Evolutionary conservation across 1,140 invertebrate genomes (phyloP), one percentile per base, ranked within the genome.

Genomic region (Grapholita molesta): DNA sequence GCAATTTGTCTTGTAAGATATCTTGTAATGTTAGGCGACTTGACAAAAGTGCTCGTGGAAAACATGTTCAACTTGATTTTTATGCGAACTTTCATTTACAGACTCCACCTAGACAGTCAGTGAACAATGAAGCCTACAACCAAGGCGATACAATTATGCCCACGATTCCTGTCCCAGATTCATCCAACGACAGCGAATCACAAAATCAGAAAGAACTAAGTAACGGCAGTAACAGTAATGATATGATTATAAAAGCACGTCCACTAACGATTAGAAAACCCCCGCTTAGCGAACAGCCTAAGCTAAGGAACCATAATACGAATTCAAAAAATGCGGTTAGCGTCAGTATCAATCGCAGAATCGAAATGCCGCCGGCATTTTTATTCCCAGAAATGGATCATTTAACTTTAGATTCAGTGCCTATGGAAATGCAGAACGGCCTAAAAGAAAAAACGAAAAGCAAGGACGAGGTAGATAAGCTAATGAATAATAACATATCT

Each of bases 351-450:
- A 96, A 95, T 78, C 92, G 95, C 65, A 91, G 95, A 52, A 97
- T 95, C 76, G 96, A 97, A 88, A 96, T 97, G 95, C 96, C 96
- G 32, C 96, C 96, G 15, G 94, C 95, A 18, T 96, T 96, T 83
- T 91, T 96, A 38, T 97, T 96, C 85, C 95, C 95, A 21, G 96
- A 97, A 89, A 95, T 94, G 78, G 95, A 95, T 77, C 83, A 86
- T 65, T 76, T 87, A 64, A 82, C 75, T 11, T 70, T 82, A 5
- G 86, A 92, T 71, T 70, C 73, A 9, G 68, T 67, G 64, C 71
- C 78, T 35, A 83, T 74, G 38, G 84, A 86, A 66, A 78, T 80
- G 65, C 77, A 83, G 55, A 88, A 88, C 69, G 88, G 83, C 68
- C 75, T 84, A 74, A 86, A 86, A 68, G 84, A 89, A 5, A 86